Base-by-base conservation (phyloP, 2,888 invertebrate species). In the Drosophila robusta region DNA sequence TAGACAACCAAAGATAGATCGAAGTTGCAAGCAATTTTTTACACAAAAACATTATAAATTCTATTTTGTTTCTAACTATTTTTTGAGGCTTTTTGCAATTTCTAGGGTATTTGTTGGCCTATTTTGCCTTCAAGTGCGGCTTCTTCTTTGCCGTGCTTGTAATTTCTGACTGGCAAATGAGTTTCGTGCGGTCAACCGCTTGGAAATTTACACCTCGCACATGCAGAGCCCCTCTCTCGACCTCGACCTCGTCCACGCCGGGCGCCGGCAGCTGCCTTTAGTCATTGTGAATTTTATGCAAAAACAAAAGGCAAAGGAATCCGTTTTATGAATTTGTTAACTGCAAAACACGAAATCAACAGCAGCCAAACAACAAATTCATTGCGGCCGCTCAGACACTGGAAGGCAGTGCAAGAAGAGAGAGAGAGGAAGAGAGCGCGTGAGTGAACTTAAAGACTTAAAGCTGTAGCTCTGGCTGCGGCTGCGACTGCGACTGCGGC, bases 241-340 rank as follows among this genome's bases (percentile, higher is more conserved):
- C 36, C 8, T 0, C 11, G 14, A 11, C 7, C 9, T 38, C 11
- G 11, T 1, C 2, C 0, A 9, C 36, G 9, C 22, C 39, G 4
- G n/a, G 12, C 36, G 14, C 32, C 9, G 47, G 41, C 72, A 68
- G 51, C 63, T 60, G 69, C 38, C 75, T 69, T 63, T 55, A 55
- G 72, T 73, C 65, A 55, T 58, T 65, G 46, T 76, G 45, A 57
- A 56, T 58, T 77, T 58, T 47, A 64, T 64, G 77, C 60, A 77
- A 64, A 60, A 72, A 62, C 55, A 62, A 80, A 76, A 67, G 62
- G 69, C 60, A 69, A 71, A 60, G 80, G 80, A 80, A 86, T 82
- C 80, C 78, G 70, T 83, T 82, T 83, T 86, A 80, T 83, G 84
- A 86, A 82, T 82, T 83, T 86, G 70, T 83, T 86, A 80, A 75